Base-by-base conservation (phyloP, 2,113 vertebrate genomes). In the Odocoileus hemionus region DNA sequence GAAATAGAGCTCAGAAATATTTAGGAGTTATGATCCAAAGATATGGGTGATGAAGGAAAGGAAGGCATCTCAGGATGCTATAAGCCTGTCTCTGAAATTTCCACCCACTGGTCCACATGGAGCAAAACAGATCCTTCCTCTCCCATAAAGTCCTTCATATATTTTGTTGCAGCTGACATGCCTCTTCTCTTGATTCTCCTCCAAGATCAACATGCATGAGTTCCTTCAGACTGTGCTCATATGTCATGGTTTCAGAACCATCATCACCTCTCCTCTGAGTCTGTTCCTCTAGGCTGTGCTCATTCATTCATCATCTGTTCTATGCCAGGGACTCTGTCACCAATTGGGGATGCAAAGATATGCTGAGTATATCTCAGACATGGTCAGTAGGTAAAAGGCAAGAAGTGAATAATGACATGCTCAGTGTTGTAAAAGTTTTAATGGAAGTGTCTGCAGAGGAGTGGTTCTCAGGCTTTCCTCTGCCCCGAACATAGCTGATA, bases 141-240 rank as follows among this genome's bases (percentile, higher is more conserved):
- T 76, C 28, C 28, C 17, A 5, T 87, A 85, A 91, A 79, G n/a
- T 57, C 33, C 36, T 80, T 88, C 39, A 1, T 90, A 14, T 95
- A 17, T 92, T 90, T 90, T 57, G n/a, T 61, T 85, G 39, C 36
- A 82, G 33, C 39, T 78, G 67, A 70, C 55, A 26, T 91, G 39
- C 85, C 36, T 96, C 64, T 96, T 60, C 43, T 58, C 64, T 93
- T 87, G 45, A 70, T 89, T 96, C 28, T 91, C n/a, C 60, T 95
- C 80, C 88, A 96, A 94, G 85, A 70, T 57, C 94, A 95, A 36
- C 88, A 97, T 61, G 47, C 39, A 64, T 23, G 30, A 39, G 43
- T 74, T 94, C 36, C 57, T 80, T 90, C 15, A 67, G 47, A 88
- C 47, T 55, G 67, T 45, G 16, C 47, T 96, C 58, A 0, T 79